Conservation (phyloP, 2,888 invertebrate genomes). For the Bimastos eiseni region DNA sequence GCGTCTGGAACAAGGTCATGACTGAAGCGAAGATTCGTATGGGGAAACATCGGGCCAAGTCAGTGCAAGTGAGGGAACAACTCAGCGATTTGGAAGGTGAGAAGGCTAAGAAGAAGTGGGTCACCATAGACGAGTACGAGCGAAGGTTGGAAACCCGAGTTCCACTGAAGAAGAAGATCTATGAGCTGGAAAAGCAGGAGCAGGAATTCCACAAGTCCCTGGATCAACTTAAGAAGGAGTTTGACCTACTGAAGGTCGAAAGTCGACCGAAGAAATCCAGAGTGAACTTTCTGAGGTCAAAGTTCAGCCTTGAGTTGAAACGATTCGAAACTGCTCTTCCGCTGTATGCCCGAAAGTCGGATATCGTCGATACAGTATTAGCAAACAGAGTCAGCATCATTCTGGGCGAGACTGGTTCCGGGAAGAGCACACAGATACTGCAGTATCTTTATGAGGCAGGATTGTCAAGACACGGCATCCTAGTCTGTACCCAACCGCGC, state of each 20-base stretch:
- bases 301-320: conserved; percentile 49
- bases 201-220: conserved; percentile 46
- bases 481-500: conserved; percentile 61
- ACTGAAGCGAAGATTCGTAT: not conserved
- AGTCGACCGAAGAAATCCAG: not conserved
- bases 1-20: not conserved
- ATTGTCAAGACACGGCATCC: conserved; percentile 46
- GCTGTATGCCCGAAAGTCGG: conserved; percentile 53
- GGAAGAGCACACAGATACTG: conserved; percentile 61
- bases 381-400: conserved; percentile 54
- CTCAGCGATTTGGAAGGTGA: not conserved
- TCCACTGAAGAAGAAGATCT: conserved; percentile 37
- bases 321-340: conserved; percentile 50
- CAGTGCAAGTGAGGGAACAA: not conserved
- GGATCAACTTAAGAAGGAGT: not conserved
- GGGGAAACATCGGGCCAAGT: not conserved
- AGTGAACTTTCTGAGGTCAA: conserved; percentile 38
- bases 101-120: not conserved
- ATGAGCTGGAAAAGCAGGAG: conserved; percentile 47
- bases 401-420: conserved; percentile 61
- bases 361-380: conserved; percentile 49
- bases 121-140: not conserved
- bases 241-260: not conserved
- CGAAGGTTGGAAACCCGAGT: not conserved
- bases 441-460: conserved; percentile 58